These are phyloP conservation scores for Hyalella azteca DNA, from an alignment of 2,888 invertebrate genomes.

Conservation along the genomic window DNA sequence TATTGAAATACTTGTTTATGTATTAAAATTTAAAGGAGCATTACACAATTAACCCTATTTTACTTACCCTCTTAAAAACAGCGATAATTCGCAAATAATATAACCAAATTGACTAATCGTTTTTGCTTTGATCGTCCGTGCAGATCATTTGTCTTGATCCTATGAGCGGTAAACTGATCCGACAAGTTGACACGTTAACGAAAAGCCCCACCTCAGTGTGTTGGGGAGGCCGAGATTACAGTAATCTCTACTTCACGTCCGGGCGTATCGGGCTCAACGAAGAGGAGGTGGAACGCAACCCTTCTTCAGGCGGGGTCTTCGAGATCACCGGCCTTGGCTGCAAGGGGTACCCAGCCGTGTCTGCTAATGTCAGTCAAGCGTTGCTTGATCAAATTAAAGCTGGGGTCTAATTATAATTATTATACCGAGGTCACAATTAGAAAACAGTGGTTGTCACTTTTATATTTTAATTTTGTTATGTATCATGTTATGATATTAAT, in stretches of 20 bases:
- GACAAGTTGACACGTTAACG: conserved; percentile 61
- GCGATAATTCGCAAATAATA: no score
- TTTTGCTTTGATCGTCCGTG: no score
- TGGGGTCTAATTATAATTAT: no score
- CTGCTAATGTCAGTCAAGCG: background rate
- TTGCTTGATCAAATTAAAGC: background rate
- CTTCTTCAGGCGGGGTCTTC: conserved; percentile 45
- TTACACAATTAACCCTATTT: no score
- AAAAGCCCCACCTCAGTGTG: conserved; percentile 63
- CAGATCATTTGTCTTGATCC: conserved; percentile 59
- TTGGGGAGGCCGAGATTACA: conserved; percentile 63
- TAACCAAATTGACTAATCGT: no score
- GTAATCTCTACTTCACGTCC: conserved; percentile 64
- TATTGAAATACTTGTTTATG: no score
- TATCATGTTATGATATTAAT: no score
- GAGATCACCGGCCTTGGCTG: conserved; percentile 44
- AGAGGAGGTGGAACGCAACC: conserved; percentile 53
- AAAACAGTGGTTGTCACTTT: no score
- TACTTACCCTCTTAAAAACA: no score
- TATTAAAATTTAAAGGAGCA: no score
- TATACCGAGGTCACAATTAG: no score
- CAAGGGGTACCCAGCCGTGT: conserved; percentile 37
- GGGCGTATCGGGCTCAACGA: conserved; percentile 58
- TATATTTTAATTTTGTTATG: no score
- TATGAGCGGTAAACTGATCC: conserved; percentile 59